Percentiles rank a stretch among this genome's conserved stretches.
phyloP scores from a whole-genome alignment of 1,140 invertebrate species.

The Heliconius melpomene region DNA sequence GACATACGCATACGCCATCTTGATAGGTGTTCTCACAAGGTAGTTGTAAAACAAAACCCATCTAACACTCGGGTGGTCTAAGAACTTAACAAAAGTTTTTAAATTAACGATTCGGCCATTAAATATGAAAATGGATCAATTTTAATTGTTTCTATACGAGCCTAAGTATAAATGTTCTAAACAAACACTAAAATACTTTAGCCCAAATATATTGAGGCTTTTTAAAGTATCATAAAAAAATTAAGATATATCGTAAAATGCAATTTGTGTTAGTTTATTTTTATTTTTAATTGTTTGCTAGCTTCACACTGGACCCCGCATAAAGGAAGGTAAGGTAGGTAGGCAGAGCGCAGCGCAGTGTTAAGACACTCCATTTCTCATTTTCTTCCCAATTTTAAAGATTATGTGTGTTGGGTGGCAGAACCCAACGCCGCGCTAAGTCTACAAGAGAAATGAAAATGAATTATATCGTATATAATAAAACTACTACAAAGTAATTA shows the following conservation, averaged over 20 bases:
- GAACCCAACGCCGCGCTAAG: no score
- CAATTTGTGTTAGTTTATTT: background rate
- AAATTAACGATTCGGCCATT: constrained; percentile 9
- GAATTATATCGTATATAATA: no score
- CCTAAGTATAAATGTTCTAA: background rate
- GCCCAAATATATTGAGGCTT: background rate
- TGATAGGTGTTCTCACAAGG: no score
- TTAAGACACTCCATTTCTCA: no score
- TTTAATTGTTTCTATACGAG: constrained; percentile 22
- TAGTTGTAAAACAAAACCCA: background rate
- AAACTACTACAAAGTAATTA: background rate
- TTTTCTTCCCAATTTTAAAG: no score
- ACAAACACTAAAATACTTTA: background rate
- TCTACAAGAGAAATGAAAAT: no score
- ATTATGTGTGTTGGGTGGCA: no score
- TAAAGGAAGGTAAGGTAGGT: no score
- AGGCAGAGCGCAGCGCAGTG: no score
- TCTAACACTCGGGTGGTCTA: background rate
- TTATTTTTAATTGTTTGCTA: background rate
- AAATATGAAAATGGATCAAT: constrained; percentile 4
- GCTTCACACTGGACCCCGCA: no score
- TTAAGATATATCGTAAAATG: background rate
- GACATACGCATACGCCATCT: no score
- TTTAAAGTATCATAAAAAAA: background rate
- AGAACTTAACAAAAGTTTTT: background rate